Conservation (phyloP, 2,113 vertebrate species). For the Prochilodus magdalenae region DNA sequence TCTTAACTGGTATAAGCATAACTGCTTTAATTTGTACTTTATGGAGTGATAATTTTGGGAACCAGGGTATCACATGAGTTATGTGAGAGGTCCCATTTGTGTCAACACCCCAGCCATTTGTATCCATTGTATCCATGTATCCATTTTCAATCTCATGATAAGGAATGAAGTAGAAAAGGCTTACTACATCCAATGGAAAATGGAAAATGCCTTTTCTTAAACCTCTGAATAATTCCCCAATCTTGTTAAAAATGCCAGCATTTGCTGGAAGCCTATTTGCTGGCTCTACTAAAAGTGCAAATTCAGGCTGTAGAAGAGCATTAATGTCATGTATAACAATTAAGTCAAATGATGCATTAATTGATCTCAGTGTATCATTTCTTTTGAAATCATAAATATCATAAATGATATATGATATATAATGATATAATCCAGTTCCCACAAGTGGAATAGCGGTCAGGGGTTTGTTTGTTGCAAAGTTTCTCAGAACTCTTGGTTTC, state of each 20-base stretch:
- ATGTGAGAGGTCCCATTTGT: constrained; percentile 55
- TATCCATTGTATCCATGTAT: neutral
- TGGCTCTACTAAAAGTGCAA: constrained; percentile 44
- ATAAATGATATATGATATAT: constrained; percentile 38
- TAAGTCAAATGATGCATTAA: constrained; percentile 28
- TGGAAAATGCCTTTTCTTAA: neutral
- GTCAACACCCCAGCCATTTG: constrained; percentile 43
- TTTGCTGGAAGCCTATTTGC: constrained; percentile 54
- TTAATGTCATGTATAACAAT: constrained; percentile 34
- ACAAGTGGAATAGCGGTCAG: constrained; percentile 20
- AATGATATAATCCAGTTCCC: constrained; percentile 41
- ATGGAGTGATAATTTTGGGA: neutral
- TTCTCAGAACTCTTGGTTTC: constrained; percentile 14
- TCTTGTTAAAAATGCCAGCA: too few relatives aligned
- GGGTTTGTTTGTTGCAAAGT: neutral
- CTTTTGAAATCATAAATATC: constrained; percentile 25
- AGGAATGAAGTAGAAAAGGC: constrained; percentile 38
- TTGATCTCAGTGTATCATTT: constrained; percentile 21
- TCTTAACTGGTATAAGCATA: constrained; percentile 50
- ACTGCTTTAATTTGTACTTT: constrained; percentile 20
- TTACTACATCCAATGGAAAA: neutral
- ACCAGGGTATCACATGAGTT: constrained; percentile 63
- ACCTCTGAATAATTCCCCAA: too few relatives aligned
- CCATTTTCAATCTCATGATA: constrained; percentile 59
- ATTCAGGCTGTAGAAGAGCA: constrained; percentile 38